These are phyloP conservation scores for Brachypterus glaber DNA, from an alignment of 2,888 invertebrate species.

Conservation along the genomic window DNA sequence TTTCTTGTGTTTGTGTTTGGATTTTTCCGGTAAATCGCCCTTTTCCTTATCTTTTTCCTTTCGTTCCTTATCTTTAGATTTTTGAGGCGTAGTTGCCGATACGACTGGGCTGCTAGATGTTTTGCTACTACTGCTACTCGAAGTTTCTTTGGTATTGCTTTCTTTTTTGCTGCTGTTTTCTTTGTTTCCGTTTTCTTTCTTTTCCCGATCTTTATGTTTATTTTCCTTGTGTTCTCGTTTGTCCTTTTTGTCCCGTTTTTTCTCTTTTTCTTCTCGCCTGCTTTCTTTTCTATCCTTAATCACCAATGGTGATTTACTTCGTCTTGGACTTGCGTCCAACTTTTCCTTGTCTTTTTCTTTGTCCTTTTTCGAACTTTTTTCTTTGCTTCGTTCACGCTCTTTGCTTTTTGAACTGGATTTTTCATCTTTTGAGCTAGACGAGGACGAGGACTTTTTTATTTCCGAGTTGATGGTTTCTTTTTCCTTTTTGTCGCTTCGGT, in stretches of 20 bases:
- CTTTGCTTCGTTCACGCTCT: constrained; percentile 45
- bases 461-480: constrained; percentile 31
- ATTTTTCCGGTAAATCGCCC: constrained; percentile 35
- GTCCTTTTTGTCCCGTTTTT: constrained; percentile 44
- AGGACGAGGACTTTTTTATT: no score
- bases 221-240: constrained; percentile 50
- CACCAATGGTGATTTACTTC: no score
- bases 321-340: constrained; percentile 9
- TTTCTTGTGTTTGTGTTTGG: constrained; percentile 48
- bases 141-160: constrained; percentile 28
- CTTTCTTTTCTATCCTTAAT: constrained; percentile 14
- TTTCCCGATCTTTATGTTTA: constrained; percentile 32
- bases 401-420: constrained; percentile 47
- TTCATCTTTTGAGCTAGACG: constrained; percentile 40
- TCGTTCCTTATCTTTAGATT: constrained; percentile 33
- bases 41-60: constrained; percentile 27
- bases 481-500: constrained; percentile 39
- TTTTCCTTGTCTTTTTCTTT: not conserved
- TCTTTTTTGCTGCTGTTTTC: constrained; percentile 50
- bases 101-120: constrained; percentile 17
- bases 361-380: constrained; percentile 43
- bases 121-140: constrained; percentile 11
- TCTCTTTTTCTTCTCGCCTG: constrained; percentile 22
- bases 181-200: constrained; percentile 38
- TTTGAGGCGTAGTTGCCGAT: no score